Evolutionary conservation across 2,888 invertebrate genomes (phyloP).

Genomic region (Geotrupes spiniger): DNA sequence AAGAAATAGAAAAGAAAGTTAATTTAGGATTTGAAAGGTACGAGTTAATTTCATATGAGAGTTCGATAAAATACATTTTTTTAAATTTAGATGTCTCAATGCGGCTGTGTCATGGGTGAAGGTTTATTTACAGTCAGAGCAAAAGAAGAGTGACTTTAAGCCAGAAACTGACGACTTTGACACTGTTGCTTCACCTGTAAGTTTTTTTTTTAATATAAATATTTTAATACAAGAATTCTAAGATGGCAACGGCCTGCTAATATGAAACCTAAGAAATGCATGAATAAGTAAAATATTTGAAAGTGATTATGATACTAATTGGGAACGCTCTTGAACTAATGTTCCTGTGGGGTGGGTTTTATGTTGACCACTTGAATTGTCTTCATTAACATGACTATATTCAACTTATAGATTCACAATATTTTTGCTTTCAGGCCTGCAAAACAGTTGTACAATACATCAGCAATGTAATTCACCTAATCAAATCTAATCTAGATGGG

Average conservation of each 20-base stretch:
- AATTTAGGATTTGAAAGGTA: slow-evolving; percentile 78
- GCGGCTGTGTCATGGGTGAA: slow-evolving; percentile 91
- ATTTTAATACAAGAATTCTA: slow-evolving; percentile 7
- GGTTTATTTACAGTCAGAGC: slow-evolving; percentile 84
- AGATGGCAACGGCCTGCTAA: neutral
- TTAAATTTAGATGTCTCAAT: slow-evolving; percentile 63
- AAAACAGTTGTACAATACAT: slow-evolving; percentile 79
- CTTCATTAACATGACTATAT: too few relatives aligned
- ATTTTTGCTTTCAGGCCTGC: slow-evolving; percentile 72
- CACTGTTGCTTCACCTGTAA: slow-evolving; percentile 78
- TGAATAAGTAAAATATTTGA: too few relatives aligned
- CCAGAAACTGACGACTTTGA: slow-evolving; percentile 81
- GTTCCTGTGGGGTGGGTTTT: too few relatives aligned
- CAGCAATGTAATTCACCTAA: slow-evolving; percentile 71
- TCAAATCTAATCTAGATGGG: slow-evolving; percentile 83
- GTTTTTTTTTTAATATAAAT: slow-evolving; percentile 34
- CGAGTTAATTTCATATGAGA: slow-evolving; percentile 2
- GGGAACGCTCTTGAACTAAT: too few relatives aligned
- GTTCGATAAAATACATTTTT: slow-evolving; percentile 27
- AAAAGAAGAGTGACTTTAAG: slow-evolving; percentile 92
- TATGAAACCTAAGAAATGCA: too few relatives aligned
- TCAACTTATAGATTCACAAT: too few relatives aligned
- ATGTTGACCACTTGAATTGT: too few relatives aligned
- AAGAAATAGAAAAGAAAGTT: slow-evolving; percentile 87
- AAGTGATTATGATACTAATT: too few relatives aligned